Base-by-base conservation (phyloP, 2,888 invertebrate species). In the Chrysolina oricalcia region DNA sequence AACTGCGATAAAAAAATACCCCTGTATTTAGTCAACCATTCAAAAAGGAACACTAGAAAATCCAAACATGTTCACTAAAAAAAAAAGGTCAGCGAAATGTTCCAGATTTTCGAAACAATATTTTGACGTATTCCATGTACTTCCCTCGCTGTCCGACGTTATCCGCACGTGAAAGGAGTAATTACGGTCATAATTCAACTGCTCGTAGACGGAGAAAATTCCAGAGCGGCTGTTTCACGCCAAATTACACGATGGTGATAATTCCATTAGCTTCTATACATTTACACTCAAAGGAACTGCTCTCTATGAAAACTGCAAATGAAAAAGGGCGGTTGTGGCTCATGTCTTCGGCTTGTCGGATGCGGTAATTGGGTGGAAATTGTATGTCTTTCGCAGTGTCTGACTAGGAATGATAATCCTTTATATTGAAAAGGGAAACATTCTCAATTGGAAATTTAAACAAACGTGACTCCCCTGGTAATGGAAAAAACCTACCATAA, bases 241-340 rank as follows among this genome's bases (percentile, higher is more conserved):
- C 53, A 53, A 53, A 53, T 53, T 53, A 53, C 53, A 53, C 13
- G 23, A 19, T 4, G 53, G 19, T 19, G 21, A 53, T 53, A 53
- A 53, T 53, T 53, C 19, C 53, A 53, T 53, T 53, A 53, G 53
- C 19, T 23, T 9, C 53, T 53, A 53, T 53, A 53, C 53, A 21
- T 10, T 11, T 2, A 5, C 21, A 13, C 23, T 53, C 19, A 21
- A 53, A 53, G 53, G 11, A 53, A 21, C 53, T 53, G 11, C 11
- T 23, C 17, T 19, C 21, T 19, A 53, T 53, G 21, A 53, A 10
- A 19, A 5, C 53, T 53, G 53, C 13, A 53, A 15, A 53, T 53
- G 21, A 53, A 53, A 21, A 53, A 53, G 19, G 8, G 53, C 21
- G 13, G 53, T 19, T 2, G 53, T 13, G 1, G 21, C 13, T 23